phyloP scores from a whole-genome alignment of 2,113 vertebrate species.

The Antennarius striatus region DNA sequence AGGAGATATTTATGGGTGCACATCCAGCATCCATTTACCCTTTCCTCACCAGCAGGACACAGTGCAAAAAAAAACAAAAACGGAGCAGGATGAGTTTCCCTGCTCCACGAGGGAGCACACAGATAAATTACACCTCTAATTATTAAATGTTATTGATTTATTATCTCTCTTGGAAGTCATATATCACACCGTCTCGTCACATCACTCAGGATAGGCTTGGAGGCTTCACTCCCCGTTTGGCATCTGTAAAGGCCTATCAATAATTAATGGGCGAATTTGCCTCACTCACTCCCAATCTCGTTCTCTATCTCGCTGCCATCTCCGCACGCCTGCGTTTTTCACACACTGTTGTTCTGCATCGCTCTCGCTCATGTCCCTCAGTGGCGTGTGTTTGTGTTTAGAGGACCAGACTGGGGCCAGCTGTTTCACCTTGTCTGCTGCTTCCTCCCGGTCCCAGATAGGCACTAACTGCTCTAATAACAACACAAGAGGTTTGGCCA shows the following conservation, averaged over 20 bases:
- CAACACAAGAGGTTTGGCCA: conserved; percentile 59
- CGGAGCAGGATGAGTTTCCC: conserved; percentile 31
- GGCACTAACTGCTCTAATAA: conserved; percentile 68
- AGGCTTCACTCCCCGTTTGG: conserved; percentile 68
- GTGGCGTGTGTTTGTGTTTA: conserved; percentile 44
- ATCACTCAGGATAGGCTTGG: conserved; percentile 69
- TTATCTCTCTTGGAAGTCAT: conserved; percentile 61
- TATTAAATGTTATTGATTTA: conserved; percentile 77
- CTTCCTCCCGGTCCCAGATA: conserved; percentile 50
- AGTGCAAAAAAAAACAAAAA: conserved; percentile 39
- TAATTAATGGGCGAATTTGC: conserved; percentile 79
- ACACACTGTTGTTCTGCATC: conserved; percentile 30
- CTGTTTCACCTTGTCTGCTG: conserved; percentile 67
- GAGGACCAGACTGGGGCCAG: conserved; percentile 67
- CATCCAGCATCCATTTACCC: conserved; percentile 62
- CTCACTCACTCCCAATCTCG: conserved; percentile 52
- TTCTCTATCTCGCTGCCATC: conserved; percentile 40
- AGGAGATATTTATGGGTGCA: conserved; percentile 67
- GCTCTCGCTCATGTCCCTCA: conserved; percentile 1
- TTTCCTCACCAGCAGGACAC: conserved; percentile 60
- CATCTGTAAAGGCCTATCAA: conserved; percentile 74
- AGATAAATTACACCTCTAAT: conserved; percentile 77
- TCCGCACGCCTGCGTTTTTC: conserved; percentile 32
- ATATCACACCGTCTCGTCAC: conserved; percentile 69
- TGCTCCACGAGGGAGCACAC: conserved; percentile 29